A percentile compares a stretch with the other conserved stretches of the same genome.
Evolutionary conservation across 1,140 invertebrate species (phyloP).

Genomic region (Aradophagus sp.): DNA sequence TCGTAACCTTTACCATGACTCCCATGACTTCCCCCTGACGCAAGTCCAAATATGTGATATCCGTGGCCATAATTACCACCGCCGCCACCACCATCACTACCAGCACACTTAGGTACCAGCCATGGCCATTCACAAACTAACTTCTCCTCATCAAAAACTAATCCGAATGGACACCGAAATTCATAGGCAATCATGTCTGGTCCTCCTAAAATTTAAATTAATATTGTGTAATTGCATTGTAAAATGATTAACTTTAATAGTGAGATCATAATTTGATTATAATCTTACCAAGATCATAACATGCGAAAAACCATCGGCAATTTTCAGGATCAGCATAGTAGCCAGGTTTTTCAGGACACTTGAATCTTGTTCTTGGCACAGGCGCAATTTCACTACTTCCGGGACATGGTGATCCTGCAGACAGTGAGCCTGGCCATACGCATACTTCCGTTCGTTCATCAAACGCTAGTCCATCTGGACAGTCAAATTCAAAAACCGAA

Average conservation of each 20-base stretch:
- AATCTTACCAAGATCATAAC: conserved; percentile 80
- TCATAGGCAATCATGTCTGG: conserved; percentile 81
- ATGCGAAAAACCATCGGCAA: conserved; percentile 91
- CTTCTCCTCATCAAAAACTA: conserved; percentile 84
- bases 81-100: not conserved
- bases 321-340: conserved; percentile 88
- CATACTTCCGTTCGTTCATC: conserved; percentile 87
- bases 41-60: conserved; percentile 34
- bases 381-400: conserved; percentile 85
- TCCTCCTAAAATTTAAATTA: conserved; percentile 57
- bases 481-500: conserved; percentile 88
- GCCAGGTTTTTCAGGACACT: conserved; percentile 78
- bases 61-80: conserved; percentile 8
- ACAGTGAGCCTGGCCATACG: conserved; percentile 85
- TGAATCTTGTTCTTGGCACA: conserved; percentile 79
- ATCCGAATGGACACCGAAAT: conserved; percentile 87
- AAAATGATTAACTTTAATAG: no score
- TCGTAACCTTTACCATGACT: conserved; percentile 31
- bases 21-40: conserved; percentile 27
- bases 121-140: conserved; percentile 89
- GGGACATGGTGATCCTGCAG: conserved; percentile 82
- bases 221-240: conserved; percentile 52
- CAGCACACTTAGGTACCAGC: conserved; percentile 81
- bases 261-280: not conserved
- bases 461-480: conserved; percentile 86